Evolutionary conservation across 1,140 invertebrate species (phyloP), one percentile per base, ranked within the genome.

Genomic region (Ceratitis capitata): DNA sequence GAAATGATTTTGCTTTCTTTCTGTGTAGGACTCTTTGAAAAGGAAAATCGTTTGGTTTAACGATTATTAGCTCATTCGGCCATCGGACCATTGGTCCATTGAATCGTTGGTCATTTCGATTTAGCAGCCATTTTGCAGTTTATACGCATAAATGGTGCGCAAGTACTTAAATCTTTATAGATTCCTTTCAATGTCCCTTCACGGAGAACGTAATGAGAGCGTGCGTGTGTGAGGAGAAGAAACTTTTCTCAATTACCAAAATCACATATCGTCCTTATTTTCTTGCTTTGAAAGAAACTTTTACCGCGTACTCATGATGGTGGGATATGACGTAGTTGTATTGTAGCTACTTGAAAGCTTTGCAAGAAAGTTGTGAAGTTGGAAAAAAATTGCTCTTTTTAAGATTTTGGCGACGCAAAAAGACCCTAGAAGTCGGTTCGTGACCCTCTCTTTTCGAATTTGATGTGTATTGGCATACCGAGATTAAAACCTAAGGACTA

Each of bases 1-100:
- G n/a, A 78, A 78, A 78, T 78, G 39, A 45, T 78, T 78, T 78
- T n/a, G 69, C 35, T 45, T 78, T 78, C n/a, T n/a, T n/a, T n/a
- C n/a, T n/a, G n/a, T n/a, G n/a, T n/a, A n/a, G n/a, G n/a, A n/a
- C n/a, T 26, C 69, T 45, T 78, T 42, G 39, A 78, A 78, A 23
- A 39, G 23, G 29, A 45, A 78, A 78, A 78, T 45, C 69, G 69
- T 78, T 78, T 78, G 39, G 14, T 42, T 74, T 78, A 78, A 78
- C 69, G 69, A 47, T 78, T 78, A 78, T 78, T 42, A 39, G 39
- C n/a, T 39, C 39, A 45, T 78, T 78, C 16, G 69, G 32, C 32
- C n/a, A 78, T 78, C 45, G 69, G 69, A 16, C 69, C n/a, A n/a
- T n/a, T 42, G 69, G 39, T 23, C 69, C 39, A 45, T 78, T 78